Evolutionary conservation across 1,140 invertebrate genomes (phyloP).

Genomic region (Tetranychus cinnabarinus): DNA sequence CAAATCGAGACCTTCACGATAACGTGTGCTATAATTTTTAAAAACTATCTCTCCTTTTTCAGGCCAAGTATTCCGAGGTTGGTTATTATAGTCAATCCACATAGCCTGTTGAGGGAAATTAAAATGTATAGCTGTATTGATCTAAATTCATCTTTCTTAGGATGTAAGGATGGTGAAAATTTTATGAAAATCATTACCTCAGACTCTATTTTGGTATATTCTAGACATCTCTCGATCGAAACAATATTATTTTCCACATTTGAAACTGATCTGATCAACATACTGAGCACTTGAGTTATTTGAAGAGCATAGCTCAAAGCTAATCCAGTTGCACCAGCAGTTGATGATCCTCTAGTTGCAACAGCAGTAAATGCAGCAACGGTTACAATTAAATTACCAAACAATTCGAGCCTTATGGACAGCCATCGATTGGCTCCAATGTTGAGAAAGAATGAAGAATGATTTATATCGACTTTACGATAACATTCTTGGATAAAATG

Average conservation of each 20-base stretch:
- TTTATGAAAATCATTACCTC: slow-evolving; percentile 18
- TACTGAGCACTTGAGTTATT: slow-evolving; percentile 34
- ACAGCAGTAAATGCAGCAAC: slow-evolving; percentile 62
- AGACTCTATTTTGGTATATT: slow-evolving; percentile 38
- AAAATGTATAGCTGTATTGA: background rate
- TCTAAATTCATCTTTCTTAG: background rate
- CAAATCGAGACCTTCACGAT: slow-evolving; percentile 51
- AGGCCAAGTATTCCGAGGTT: slow-evolving; percentile 36
- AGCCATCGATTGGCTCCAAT: slow-evolving; percentile 19
- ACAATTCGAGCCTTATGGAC: slow-evolving; percentile 20
- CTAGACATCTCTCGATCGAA: slow-evolving; percentile 33
- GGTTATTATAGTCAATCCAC: background rate
- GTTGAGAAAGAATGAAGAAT: slow-evolving; percentile 22
- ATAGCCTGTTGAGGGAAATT: slow-evolving; percentile 15
- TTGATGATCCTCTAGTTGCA: slow-evolving; percentile 36
- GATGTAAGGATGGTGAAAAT: background rate
- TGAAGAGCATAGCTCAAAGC: slow-evolving; percentile 69
- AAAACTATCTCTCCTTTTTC: slow-evolving; percentile 43
- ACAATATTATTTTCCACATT: slow-evolving; percentile 40
- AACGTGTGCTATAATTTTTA: slow-evolving; percentile 47
- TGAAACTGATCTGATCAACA: slow-evolving; percentile 31
- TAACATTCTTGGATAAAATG: slow-evolving; percentile 44
- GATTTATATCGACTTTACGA: slow-evolving; percentile 48
- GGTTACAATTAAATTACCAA: slow-evolving; percentile 16
- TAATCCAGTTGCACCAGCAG: slow-evolving; percentile 55